phyloP scores from a whole-genome alignment of 2,888 invertebrate genomes.

The Himalopsyche kuldschensis region DNA sequence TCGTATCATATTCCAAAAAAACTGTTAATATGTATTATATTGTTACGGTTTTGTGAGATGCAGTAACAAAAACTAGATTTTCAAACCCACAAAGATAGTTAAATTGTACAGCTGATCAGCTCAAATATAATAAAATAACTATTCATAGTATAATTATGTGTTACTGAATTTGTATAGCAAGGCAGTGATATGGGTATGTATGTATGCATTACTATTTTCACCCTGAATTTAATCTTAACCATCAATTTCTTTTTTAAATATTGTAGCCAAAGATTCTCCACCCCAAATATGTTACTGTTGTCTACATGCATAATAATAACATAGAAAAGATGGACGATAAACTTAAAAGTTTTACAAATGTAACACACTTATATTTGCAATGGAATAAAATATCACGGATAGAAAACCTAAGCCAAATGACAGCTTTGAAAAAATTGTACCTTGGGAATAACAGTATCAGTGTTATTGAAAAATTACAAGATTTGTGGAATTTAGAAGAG shows the following conservation, averaged over 20 bases:
- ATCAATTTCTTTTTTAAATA: slow-evolving; percentile 5
- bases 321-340: slow-evolving; percentile 72
- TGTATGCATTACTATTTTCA: not conserved
- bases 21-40: no score
- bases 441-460: slow-evolving; percentile 69
- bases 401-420: slow-evolving; percentile 64
- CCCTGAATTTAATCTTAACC: not conserved
- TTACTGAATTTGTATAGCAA: not conserved
- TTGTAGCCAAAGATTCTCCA: slow-evolving; percentile 43
- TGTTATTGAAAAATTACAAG: slow-evolving; percentile 70
- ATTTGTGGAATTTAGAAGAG: slow-evolving; percentile 62
- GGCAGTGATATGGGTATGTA: not conserved
- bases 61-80: no score
- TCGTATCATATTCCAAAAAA: no score
- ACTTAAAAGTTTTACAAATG: slow-evolving; percentile 63
- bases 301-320: slow-evolving; percentile 81
- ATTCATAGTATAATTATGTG: no score
- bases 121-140: no score
- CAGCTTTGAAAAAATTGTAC: slow-evolving; percentile 76
- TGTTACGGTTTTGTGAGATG: no score
- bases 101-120: no score
- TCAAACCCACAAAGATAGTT: no score
- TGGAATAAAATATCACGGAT: slow-evolving; percentile 76
- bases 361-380: slow-evolving; percentile 73
- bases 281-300: slow-evolving; percentile 58